Percentiles rank a stretch among this genome's conserved stretches.
Evolutionary conservation across 2,888 invertebrate species (phyloP).

Genomic region (Aphodius sticticus): DNA sequence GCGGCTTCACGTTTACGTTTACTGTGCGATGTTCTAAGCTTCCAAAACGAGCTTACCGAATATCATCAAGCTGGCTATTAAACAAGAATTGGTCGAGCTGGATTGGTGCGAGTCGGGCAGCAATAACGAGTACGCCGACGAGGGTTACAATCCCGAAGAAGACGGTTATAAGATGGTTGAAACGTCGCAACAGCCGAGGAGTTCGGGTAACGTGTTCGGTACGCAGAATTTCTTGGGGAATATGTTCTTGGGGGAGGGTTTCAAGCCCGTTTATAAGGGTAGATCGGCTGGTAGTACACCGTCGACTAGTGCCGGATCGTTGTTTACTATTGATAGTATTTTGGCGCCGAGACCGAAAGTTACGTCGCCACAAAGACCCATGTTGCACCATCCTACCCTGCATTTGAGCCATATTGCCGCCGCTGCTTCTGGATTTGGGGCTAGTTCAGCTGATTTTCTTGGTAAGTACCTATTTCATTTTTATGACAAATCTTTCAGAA

Average conservation of each 20-base stretch:
- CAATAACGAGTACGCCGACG: conserved; percentile 49
- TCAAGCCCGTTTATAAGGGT: conserved; percentile 57
- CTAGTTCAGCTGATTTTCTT: conserved; percentile 77
- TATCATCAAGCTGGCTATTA: conserved; percentile 54
- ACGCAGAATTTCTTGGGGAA: conserved; percentile 44
- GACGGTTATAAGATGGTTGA: conserved; percentile 58
- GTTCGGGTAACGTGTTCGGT: conserved; percentile 24
- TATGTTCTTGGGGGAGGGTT: conserved; percentile 58
- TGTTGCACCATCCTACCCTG: conserved; percentile 64
- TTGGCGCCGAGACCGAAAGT: conserved; percentile 74
- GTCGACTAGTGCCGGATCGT: conserved; percentile 61
- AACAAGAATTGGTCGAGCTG: conserved; percentile 54
- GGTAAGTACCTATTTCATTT: conserved; percentile 65
- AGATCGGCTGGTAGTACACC: conserved; percentile 56
- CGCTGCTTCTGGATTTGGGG: conserved; percentile 70
- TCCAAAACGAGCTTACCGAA: not conserved
- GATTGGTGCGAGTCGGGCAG: conserved; percentile 55
- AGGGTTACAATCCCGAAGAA: conserved; percentile 44
- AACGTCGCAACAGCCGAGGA: conserved; percentile 52
- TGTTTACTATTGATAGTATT: conserved; percentile 89
- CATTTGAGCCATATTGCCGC: conserved; percentile 71
- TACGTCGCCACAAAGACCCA: conserved; percentile 63
- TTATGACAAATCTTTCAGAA: not conserved
- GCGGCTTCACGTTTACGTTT: not conserved
- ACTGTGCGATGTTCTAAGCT: not conserved